These are phyloP conservation scores for Leptothorax acervorum DNA, from an alignment of 2,888 invertebrate genomes.

Conservation along the genomic window DNA sequence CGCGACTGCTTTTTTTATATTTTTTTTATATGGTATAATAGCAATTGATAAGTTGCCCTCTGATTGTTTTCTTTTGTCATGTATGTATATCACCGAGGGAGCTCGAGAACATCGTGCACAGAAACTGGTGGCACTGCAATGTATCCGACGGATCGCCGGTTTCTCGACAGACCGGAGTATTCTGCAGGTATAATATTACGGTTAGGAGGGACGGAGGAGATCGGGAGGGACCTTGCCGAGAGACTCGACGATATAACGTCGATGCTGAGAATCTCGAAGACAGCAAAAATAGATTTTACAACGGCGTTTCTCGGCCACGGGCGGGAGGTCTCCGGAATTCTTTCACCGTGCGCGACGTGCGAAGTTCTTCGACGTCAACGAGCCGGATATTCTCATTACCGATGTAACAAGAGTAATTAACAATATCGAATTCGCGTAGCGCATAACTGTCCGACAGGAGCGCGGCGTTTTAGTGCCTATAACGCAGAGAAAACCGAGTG, in stretches of 20 bases:
- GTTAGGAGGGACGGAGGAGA: too few relatives aligned
- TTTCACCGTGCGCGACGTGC: not conserved
- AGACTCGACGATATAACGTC: not conserved
- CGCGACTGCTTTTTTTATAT: constrained; percentile 45
- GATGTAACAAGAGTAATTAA: constrained; percentile 26
- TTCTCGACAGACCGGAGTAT: constrained; percentile 25
- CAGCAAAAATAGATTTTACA: constrained; percentile 44
- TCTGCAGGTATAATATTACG: constrained; percentile 15
- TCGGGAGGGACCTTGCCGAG: not conserved
- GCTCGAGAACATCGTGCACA: constrained; percentile 60
- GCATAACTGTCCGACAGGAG: not conserved
- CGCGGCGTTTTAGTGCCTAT: not conserved
- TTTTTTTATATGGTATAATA: constrained; percentile 35
- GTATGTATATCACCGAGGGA: constrained; percentile 25
- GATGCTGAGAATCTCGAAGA: constrained; percentile 2
- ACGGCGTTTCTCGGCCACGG: not conserved
- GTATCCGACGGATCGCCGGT: not conserved
- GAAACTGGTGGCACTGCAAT: constrained; percentile 54
- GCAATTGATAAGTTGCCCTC: constrained; percentile 42
- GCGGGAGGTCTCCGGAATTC: constrained; percentile 5
- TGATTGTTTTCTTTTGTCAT: constrained; percentile 23
- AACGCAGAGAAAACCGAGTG: constrained; percentile 28
- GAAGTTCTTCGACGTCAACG: not conserved
- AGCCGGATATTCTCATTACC: not conserved
- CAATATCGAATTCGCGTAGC: constrained; percentile 26